Evolutionary conservation across 1,140 invertebrate species (phyloP).

Genomic region (Metopolophium dirhodum): DNA sequence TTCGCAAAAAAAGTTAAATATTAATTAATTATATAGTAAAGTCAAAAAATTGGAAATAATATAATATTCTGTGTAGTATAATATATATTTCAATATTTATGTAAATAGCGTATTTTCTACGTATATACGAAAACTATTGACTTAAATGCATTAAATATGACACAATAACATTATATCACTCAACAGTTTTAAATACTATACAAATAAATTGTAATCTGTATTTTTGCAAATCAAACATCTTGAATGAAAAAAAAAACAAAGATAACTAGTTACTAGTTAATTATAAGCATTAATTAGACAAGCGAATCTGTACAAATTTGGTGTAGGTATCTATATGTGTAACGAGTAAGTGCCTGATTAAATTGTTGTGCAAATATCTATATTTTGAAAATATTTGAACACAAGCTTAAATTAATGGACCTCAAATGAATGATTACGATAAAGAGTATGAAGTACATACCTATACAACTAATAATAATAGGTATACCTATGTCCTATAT

Average conservation of each 20-base stretch:
- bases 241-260: neutral
- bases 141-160: conserved; percentile 6
- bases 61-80: neutral
- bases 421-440: too few species aligned
- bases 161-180: neutral
- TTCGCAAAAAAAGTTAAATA: neutral
- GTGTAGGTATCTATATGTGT: neutral
- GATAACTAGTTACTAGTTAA: neutral
- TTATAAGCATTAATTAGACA: neutral
- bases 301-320: neutral
- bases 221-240: neutral
- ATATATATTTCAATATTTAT: neutral
- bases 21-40: neutral
- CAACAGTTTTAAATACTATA: neutral
- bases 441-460: too few species aligned
- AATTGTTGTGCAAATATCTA: neutral
- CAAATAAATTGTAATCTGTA: neutral
- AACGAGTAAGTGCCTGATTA: neutral
- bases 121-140: neutral
- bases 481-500: too few species aligned
- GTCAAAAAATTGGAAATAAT: neutral
- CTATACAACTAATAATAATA: too few species aligned
- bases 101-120: neutral
- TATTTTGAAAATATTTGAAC: neutral
- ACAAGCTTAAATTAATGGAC: neutral